Percentiles rank a stretch among this genome's conserved stretches.
phyloP scores from a whole-genome alignment of 2,888 invertebrate genomes.

The Erebia ligea region DNA sequence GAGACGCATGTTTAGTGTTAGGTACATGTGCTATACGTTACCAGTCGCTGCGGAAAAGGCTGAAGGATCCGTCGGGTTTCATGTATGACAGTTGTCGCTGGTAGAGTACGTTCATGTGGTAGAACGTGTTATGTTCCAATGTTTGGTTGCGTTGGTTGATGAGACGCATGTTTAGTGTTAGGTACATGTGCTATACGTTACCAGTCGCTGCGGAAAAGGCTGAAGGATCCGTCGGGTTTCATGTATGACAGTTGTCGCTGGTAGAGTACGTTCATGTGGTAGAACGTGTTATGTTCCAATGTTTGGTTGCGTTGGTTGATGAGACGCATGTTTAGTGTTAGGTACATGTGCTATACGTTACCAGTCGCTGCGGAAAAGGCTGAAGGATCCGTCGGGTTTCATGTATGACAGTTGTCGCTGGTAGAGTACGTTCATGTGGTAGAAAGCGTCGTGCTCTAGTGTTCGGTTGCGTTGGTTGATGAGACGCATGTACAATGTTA shows the following conservation, averaged over 20 bases:
- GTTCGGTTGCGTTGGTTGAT: constrained; percentile 94
- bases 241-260: constrained; percentile 96
- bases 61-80: too few relatives aligned
- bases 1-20: constrained; percentile 85
- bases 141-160: constrained; percentile 94
- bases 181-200: constrained; percentile 88
- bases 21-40: constrained; percentile 97
- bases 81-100: too few relatives aligned
- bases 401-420: constrained; percentile 96
- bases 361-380: constrained; percentile 96
- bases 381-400: constrained; percentile 95
- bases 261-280: constrained; percentile 94
- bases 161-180: constrained; percentile 94
- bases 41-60: too few relatives aligned
- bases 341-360: constrained; percentile 87
- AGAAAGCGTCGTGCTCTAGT: constrained; percentile 91
- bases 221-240: constrained; percentile 95
- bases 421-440: constrained; percentile 94
- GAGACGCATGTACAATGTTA: constrained; percentile 94
- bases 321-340: constrained; percentile 94
- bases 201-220: constrained; percentile 96
- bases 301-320: constrained; percentile 94
- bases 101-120: constrained; percentile 94
- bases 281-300: constrained; percentile 91
- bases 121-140: constrained; percentile 91